phyloP scores from a whole-genome alignment of 2,888 invertebrate genomes.

The Allygus modestus region DNA sequence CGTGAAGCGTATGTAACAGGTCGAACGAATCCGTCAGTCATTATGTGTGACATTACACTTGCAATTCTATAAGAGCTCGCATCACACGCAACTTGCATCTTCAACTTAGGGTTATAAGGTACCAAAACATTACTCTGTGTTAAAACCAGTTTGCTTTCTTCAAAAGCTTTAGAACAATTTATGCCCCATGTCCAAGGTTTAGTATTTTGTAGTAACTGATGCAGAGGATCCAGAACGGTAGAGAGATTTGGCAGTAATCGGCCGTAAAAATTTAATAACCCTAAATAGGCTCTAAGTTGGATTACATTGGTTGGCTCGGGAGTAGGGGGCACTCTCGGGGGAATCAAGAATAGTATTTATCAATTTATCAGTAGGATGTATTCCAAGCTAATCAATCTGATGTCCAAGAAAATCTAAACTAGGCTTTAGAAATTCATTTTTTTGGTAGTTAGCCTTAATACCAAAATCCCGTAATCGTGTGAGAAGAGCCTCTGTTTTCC shows the following conservation, averaged over 20 bases:
- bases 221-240: conserved; percentile 14
- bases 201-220: conserved; percentile 21
- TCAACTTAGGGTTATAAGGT: background rate
- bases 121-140: background rate
- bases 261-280: conserved; percentile 62
- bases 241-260: conserved; percentile 61
- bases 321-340: background rate
- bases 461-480: background rate
- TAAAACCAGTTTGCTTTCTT: conserved; percentile 9
- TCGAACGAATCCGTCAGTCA: background rate
- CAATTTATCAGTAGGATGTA: conserved; percentile 4
- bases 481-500: background rate
- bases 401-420: conserved; percentile 6
- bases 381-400: background rate
- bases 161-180: background rate
- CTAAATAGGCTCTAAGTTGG: conserved; percentile 57
- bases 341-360: conserved; percentile 51
- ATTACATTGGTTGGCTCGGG: conserved; percentile 42
- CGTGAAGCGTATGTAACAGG: background rate
- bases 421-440: background rate
- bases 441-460: background rate
- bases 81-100: background rate
- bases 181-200: background rate
- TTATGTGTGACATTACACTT: background rate
- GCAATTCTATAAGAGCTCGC: conserved; percentile 2